These are phyloP conservation scores for Kryptolebias ocellatus DNA, from an alignment of 2,797 vertebrate genomes.

Conservation along the genomic window DNA sequence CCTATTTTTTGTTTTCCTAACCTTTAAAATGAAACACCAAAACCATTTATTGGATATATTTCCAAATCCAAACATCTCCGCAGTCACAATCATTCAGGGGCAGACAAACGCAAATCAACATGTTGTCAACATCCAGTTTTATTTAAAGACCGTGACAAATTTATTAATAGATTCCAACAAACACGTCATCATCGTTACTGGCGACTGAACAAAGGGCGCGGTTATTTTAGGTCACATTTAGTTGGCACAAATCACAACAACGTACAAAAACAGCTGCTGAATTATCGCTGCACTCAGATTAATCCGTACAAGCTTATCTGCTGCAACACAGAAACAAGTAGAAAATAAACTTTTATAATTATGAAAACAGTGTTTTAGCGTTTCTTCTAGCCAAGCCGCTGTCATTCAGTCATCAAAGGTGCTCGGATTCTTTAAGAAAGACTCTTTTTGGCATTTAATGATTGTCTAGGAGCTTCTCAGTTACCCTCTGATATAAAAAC, in stretches of 20 bases:
- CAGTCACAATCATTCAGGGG: slow-evolving; percentile 6
- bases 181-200: slow-evolving; percentile 33
- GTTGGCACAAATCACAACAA: slow-evolving; percentile 73
- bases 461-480: slow-evolving; percentile 62
- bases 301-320: slow-evolving; percentile 37
- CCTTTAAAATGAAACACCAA: no score
- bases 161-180: slow-evolving; percentile 38
- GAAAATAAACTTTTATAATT: not conserved
- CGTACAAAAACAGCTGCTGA: slow-evolving; percentile 45
- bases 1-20: no score
- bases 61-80: not conserved
- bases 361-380: not conserved
- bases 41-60: no score
- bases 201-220: slow-evolving; percentile 38
- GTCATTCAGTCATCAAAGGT: slow-evolving; percentile 10
- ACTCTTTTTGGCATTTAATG: slow-evolving; percentile 69
- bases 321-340: slow-evolving; percentile 44
- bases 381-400: slow-evolving; percentile 36
- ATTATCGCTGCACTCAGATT: slow-evolving; percentile 35
- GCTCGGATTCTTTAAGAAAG: slow-evolving; percentile 17
- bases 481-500: not conserved
- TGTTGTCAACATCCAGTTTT: slow-evolving; percentile 65
- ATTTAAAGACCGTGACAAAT: slow-evolving; percentile 48
- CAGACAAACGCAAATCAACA: not conserved
- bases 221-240: slow-evolving; percentile 64